A percentile compares a stretch with the other conserved stretches of the same genome.
Conservation (phyloP, 1,140 invertebrate species). For the Neoseiulus cucumeris region DNA sequence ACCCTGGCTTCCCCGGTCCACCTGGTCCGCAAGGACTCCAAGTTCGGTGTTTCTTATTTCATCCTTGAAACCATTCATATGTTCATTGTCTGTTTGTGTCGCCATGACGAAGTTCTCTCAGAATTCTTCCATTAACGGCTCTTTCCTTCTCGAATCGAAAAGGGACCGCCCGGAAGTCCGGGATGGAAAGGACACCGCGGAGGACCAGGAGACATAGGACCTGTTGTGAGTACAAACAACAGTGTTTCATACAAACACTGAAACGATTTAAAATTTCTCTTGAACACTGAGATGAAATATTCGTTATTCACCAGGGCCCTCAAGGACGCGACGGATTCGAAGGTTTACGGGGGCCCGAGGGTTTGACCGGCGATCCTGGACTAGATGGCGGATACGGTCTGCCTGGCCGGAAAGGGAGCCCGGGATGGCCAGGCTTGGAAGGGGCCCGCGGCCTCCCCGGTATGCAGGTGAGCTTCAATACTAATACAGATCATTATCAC, state of each 20-base stretch:
- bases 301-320: background rate
- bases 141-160: too few relatives aligned
- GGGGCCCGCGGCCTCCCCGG: background rate
- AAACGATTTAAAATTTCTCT: too few relatives aligned
- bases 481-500: too few relatives aligned
- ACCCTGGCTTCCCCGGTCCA: background rate
- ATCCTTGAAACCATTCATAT: too few relatives aligned
- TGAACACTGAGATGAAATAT: too few relatives aligned
- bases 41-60: too few relatives aligned
- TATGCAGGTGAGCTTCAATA: background rate
- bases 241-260: too few relatives aligned
- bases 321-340: slow-evolving; percentile 35
- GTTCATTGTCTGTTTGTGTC: too few relatives aligned
- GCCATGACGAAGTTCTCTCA: too few relatives aligned
- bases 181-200: background rate
- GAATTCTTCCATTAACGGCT: too few relatives aligned
- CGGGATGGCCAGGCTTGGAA: background rate
- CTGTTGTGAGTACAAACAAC: background rate
- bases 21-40: slow-evolving; percentile 5
- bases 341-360: slow-evolving; percentile 43
- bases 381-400: slow-evolving; percentile 35
- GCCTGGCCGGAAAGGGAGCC: slow-evolving; percentile 20
- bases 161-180: background rate
- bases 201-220: background rate
- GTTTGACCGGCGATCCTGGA: slow-evolving; percentile 37